Evolutionary conservation across 37 sponge, comb jelly and placozoan genomes (phyloP).

Genomic region (Diacarnus erythraeanus): DNA sequence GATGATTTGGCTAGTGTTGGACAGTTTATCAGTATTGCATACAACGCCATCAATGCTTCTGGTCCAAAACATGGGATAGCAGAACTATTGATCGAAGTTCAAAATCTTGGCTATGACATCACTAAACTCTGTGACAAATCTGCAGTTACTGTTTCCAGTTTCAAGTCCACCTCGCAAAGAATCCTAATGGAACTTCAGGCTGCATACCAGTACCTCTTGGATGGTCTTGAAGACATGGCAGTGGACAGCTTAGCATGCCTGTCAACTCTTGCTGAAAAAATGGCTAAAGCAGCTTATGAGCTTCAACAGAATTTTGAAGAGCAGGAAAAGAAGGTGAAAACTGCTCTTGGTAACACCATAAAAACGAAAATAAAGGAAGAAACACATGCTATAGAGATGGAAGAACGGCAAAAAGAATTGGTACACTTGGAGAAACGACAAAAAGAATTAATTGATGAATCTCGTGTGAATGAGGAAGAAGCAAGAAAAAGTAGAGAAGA

Average conservation of each 20-base stretch:
- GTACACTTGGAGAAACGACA: background rate
- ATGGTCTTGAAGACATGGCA: background rate
- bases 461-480: background rate
- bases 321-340: background rate
- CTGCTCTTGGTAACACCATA: background rate
- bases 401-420: background rate
- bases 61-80: background rate
- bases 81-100: background rate
- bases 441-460: background rate
- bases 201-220: constrained; percentile 54
- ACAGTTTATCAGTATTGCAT: background rate
- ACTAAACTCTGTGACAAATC: constrained; percentile 69
- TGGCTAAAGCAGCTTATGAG: background rate
- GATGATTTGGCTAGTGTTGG: background rate
- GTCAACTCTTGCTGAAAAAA: background rate
- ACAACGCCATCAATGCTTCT: background rate
- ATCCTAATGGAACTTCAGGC: constrained; percentile 42
- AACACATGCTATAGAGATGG: background rate
- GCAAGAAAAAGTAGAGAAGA: background rate
- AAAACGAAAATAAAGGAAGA: background rate
- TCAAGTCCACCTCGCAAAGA: constrained; percentile 43
- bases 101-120: constrained; percentile 20
- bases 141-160: constrained; percentile 46
- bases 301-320: background rate
- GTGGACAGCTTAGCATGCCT: background rate